These are phyloP conservation scores for Theonella swinhoei DNA, from an alignment of 37 sponge, comb jelly and placozoan genomes.

Conservation along the genomic window DNA sequence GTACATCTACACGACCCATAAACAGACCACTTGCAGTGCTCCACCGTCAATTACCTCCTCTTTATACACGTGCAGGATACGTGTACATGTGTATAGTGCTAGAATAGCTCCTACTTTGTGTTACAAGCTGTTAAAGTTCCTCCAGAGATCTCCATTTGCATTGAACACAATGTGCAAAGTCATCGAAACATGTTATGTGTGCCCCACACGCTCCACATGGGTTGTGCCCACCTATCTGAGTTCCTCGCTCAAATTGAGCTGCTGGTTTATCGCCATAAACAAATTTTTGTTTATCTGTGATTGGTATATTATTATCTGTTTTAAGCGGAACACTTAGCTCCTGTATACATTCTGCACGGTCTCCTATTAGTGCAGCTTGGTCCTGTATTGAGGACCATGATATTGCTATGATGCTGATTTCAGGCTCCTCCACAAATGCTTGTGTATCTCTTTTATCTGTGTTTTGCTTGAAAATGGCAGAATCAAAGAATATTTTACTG, in stretches of 20 bases:
- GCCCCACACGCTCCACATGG: slow-evolving; percentile 13
- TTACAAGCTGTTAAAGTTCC: background rate
- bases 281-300: slow-evolving; percentile 7
- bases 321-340: background rate
- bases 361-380: slow-evolving; percentile 16
- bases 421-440: slow-evolving; percentile 18
- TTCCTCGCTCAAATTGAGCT: slow-evolving; percentile 9
- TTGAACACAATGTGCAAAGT: background rate
- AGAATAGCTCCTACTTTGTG: background rate
- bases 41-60: background rate
- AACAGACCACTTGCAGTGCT: background rate
- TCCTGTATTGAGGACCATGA: background rate
- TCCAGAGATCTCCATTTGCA: background rate
- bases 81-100: background rate
- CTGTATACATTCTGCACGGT: background rate
- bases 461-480: slow-evolving; percentile 1
- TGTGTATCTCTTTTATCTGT: no score
- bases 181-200: background rate
- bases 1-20: background rate
- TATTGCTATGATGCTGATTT: slow-evolving; percentile 5
- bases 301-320: background rate
- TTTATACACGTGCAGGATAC: background rate
- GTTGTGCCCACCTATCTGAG: slow-evolving; percentile 14
- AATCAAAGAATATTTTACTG: slow-evolving; percentile 15
- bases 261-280: slow-evolving; percentile 27